Evolutionary conservation across 2,113 vertebrate genomes (phyloP).

Genomic region (Rhynchomys soricoides): DNA sequence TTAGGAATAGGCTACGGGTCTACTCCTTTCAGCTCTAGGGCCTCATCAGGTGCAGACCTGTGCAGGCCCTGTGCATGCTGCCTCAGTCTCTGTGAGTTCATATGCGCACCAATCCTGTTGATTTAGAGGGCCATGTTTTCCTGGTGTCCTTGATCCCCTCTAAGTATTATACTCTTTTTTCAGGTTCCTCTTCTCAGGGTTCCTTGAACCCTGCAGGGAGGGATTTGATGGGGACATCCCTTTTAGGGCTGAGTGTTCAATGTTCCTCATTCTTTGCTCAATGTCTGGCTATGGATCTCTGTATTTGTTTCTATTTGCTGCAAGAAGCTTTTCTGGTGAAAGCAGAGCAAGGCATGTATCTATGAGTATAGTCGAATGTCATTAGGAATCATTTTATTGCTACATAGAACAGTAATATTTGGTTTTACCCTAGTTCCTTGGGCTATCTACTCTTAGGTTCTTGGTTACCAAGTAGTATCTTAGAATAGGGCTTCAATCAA

Average conservation of each 20-base stretch:
- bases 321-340: background rate
- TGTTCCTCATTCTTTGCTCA: background rate
- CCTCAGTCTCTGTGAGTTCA: background rate
- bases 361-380: background rate
- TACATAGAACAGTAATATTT: background rate
- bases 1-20: background rate
- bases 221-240: background rate
- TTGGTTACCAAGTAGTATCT: background rate
- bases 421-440: background rate
- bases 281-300: background rate
- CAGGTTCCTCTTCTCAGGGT: background rate
- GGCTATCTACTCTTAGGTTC: background rate
- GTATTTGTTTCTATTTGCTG: background rate
- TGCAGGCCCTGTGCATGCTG: background rate
- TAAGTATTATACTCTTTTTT: background rate
- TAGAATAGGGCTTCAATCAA: background rate
- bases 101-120: background rate
- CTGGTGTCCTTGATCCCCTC: background rate
- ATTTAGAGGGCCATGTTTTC: background rate
- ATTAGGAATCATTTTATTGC: background rate
- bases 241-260: background rate
- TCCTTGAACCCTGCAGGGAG: background rate
- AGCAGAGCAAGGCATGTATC: background rate
- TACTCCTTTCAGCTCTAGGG: background rate
- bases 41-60: background rate